phyloP scores from a whole-genome alignment of 1,140 invertebrate genomes.

The Panonychus citri region DNA sequence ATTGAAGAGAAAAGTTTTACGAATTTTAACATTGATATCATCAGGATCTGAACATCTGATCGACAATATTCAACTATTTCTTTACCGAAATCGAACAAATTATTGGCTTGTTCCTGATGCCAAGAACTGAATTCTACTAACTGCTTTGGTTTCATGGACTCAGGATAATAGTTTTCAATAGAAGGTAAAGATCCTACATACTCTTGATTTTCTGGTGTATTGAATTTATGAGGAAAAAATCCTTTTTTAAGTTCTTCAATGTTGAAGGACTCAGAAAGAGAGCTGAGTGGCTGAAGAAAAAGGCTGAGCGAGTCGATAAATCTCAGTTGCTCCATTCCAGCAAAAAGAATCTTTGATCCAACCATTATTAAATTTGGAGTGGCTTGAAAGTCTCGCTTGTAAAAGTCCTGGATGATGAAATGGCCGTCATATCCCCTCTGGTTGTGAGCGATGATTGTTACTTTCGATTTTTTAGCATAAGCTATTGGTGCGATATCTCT shows the following conservation, averaged over 20 bases:
- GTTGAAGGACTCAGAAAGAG: not conserved
- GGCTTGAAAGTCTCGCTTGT: not conserved
- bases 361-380: not conserved
- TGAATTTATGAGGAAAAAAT: not conserved
- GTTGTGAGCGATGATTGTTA: not conserved
- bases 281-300: not conserved
- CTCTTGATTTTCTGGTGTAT: not conserved
- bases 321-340: not conserved
- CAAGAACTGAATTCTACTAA: not conserved
- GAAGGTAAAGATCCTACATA: not conserved
- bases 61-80: not conserved
- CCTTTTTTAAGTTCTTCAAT: not conserved
- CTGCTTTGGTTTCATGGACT: not conserved
- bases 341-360: not conserved
- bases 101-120: not conserved
- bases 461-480: not conserved
- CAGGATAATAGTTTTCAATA: not conserved
- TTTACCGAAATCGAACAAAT: not conserved
- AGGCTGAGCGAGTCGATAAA: not conserved
- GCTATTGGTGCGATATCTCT: not conserved
- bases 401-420: not conserved
- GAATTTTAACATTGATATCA: not conserved
- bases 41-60: not conserved
- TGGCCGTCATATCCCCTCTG: not conserved
- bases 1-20: not conserved